These are phyloP conservation scores for Dunckerocampus dactyliophorus DNA, from an alignment of 2,113 vertebrate genomes.

Conservation along the genomic window DNA sequence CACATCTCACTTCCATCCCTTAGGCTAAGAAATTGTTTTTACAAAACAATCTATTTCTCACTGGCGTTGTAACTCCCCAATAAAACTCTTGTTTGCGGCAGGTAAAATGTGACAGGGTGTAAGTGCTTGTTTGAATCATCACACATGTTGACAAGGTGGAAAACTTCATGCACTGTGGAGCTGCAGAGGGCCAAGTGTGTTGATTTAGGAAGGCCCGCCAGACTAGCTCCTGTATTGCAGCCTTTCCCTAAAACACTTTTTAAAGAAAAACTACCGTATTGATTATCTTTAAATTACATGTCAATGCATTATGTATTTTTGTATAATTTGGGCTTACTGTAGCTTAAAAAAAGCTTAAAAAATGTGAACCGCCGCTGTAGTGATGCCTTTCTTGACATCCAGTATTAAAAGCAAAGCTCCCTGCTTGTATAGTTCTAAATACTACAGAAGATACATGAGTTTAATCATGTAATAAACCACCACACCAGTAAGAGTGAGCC, in stretches of 20 bases:
- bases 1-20: slow-evolving; percentile 51
- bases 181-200: background rate
- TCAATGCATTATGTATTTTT: too few species aligned
- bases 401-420: too few species aligned
- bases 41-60: slow-evolving; percentile 55
- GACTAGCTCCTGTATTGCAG: background rate
- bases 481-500: too few species aligned
- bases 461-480: too few species aligned
- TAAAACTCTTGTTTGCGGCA: slow-evolving; percentile 41
- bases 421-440: too few species aligned
- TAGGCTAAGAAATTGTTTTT: slow-evolving; percentile 59
- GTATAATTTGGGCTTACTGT: too few species aligned
- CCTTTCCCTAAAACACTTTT: background rate
- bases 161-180: background rate
- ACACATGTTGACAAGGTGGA: slow-evolving; percentile 24
- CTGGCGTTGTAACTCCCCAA: slow-evolving; percentile 46
- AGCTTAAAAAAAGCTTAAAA: too few species aligned
- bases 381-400: too few species aligned
- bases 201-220: background rate
- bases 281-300: too few species aligned
- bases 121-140: slow-evolving; percentile 41
- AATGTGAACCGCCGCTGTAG: too few species aligned
- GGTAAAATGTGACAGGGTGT: slow-evolving; percentile 45
- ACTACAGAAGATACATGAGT: too few species aligned
- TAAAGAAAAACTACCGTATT: too few species aligned